A percentile compares a stretch with the other conserved stretches of the same genome.
These are phyloP conservation scores for Drosophila rhopaloa DNA, from an alignment of 1,140 invertebrate genomes.

Conservation along the genomic window DNA sequence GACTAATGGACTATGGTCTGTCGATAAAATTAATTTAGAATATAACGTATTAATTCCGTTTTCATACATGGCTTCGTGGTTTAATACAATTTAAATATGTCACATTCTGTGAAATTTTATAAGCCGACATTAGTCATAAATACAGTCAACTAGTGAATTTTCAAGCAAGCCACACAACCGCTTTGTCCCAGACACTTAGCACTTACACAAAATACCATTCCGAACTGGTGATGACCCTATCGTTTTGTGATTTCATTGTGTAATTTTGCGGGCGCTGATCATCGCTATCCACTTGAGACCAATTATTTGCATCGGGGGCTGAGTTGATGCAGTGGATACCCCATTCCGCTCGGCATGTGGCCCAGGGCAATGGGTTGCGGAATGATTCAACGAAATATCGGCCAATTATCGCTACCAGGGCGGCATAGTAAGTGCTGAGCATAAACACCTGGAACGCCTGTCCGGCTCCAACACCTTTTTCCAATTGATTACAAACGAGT, in stretches of 20 bases:
- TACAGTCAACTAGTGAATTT: neutral
- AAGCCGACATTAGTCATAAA: neutral
- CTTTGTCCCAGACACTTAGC: conserved; percentile 13
- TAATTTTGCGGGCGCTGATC: conserved; percentile 18
- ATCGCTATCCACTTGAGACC: conserved; percentile 15
- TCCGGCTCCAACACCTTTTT: conserved; percentile 90
- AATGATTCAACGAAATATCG: conserved; percentile 89
- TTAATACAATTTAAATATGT: no score
- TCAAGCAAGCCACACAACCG: conserved; percentile 6
- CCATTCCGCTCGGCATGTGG: conserved; percentile 88
- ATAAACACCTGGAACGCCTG: conserved; percentile 90
- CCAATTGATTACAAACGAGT: conserved; percentile 24
- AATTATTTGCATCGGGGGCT: conserved; percentile 38
- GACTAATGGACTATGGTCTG: no score
- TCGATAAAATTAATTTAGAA: no score
- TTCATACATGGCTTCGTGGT: no score
- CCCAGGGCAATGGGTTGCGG: conserved; percentile 87
- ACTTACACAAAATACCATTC: conserved; percentile 88
- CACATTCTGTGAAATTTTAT: no score
- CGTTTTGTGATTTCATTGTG: conserved; percentile 12
- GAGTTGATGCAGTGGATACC: conserved; percentile 74
- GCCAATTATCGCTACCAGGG: conserved; percentile 90
- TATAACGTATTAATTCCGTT: no score
- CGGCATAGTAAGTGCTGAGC: conserved; percentile 89
- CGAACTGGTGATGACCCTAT: conserved; percentile 85